These are phyloP conservation scores for Phaethornis superciliosus DNA, from an alignment of 2,113 vertebrate species.

Conservation along the genomic window DNA sequence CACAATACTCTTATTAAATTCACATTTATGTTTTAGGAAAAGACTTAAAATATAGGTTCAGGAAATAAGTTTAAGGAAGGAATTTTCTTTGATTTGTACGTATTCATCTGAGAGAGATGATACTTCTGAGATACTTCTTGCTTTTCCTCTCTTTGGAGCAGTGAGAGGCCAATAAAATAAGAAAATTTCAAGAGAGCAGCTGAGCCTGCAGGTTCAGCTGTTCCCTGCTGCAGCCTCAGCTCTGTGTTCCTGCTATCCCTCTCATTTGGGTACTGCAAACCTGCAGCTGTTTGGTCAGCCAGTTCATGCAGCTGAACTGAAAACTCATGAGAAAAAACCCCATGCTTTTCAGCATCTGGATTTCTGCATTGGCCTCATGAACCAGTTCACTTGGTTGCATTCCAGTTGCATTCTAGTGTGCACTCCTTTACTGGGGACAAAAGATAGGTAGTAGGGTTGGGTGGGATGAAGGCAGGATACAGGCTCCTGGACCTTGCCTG, in stretches of 20 bases:
- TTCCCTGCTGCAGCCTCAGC: not conserved
- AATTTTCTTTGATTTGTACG: not conserved
- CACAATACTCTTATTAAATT: not conserved
- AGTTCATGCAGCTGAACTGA: not conserved
- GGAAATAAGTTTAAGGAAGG: not conserved
- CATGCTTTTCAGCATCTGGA: not conserved
- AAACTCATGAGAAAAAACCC: not conserved
- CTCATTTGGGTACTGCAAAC: not conserved
- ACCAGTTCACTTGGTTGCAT: not conserved
- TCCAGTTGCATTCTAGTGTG: not conserved
- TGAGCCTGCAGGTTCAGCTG: not conserved
- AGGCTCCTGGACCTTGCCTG: not conserved
- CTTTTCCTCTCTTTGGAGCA: not conserved
- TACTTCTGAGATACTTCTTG: not conserved
- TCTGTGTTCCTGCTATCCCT: accelerated
- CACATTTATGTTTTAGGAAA: not conserved
- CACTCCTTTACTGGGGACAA: not conserved
- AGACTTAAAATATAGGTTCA: not conserved
- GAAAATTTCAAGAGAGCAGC: not conserved
- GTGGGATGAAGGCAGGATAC: too few relatives aligned
- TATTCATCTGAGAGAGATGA: not conserved
- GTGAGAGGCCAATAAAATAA: not conserved
- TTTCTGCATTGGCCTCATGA: not conserved
- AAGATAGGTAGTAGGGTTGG: not conserved
- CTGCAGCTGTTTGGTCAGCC: not conserved